These are phyloP conservation scores for Clytia hemisphaerica DNA, from an alignment of 30 jellyfish, hydroid and myxozoan genomes.

Conservation along the genomic window DNA sequence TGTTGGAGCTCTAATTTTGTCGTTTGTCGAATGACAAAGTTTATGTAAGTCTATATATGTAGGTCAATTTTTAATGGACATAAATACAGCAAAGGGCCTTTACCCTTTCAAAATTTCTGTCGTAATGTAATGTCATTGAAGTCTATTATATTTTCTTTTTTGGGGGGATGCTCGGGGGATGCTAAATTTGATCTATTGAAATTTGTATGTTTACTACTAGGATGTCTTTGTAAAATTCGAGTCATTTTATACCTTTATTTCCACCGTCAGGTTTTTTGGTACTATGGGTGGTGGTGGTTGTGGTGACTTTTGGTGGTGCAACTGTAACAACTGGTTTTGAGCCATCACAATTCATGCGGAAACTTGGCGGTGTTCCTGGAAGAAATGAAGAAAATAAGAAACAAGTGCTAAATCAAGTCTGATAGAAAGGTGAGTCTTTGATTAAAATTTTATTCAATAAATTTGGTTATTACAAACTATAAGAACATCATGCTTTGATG, in stretches of 20 bases:
- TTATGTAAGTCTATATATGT: background rate
- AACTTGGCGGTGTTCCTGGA: constrained; percentile 24
- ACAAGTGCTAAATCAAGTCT: too few relatives aligned
- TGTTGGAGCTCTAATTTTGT: too few relatives aligned
- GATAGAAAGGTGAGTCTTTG: background rate
- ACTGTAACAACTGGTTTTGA: constrained; percentile 20
- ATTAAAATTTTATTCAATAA: too few relatives aligned
- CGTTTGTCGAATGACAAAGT: too few relatives aligned
- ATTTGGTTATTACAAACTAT: too few relatives aligned
- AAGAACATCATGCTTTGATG: too few relatives aligned
- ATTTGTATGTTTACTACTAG: background rate
- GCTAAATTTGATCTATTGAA: background rate
- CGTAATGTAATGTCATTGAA: background rate
- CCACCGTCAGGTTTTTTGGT: background rate
- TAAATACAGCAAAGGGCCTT: background rate
- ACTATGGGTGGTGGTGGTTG: constrained; percentile 34
- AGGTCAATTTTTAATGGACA: background rate
- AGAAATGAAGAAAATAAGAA: too few relatives aligned
- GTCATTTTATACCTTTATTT: background rate
- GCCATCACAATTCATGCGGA: constrained; percentile 52
- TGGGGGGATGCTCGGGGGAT: background rate
- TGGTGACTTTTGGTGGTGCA: constrained; percentile 25
- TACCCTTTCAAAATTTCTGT: background rate
- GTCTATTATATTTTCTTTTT: background rate
- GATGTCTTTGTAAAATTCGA: background rate